phyloP scores from a whole-genome alignment of 2,113 vertebrate species.

The Myotis davidii region DNA sequence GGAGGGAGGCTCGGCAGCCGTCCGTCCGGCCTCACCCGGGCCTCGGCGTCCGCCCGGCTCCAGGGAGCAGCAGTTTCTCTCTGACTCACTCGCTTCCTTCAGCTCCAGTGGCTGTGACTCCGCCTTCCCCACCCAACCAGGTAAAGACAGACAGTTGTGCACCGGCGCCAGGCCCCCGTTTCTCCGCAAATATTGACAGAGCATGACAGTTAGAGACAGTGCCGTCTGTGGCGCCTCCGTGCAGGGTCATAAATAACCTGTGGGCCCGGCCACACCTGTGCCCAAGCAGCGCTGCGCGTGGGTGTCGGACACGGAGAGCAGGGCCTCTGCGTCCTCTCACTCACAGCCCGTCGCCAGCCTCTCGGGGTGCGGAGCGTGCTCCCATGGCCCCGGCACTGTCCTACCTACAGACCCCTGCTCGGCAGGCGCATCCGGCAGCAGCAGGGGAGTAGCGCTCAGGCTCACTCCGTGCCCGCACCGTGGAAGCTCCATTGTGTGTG shows the following conservation, averaged over 20 bases:
- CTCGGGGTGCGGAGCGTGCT: neutral
- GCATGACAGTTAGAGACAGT: neutral
- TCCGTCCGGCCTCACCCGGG: neutral
- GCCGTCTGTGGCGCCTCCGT: neutral
- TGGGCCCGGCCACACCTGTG: neutral
- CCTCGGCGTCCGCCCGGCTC: neutral
- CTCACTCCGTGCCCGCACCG: neutral
- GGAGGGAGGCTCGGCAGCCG: neutral
- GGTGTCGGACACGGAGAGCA: neutral
- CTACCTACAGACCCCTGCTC: neutral
- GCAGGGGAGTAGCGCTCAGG: neutral
- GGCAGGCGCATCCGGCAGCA: neutral
- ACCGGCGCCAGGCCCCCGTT: neutral
- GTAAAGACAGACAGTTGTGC: conserved; percentile 44
- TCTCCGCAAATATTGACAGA: conserved; percentile 52
- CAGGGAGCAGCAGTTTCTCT: neutral
- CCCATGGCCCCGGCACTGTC: neutral
- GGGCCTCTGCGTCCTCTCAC: neutral
- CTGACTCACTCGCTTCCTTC: conserved; percentile 64
- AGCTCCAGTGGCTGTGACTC: neutral
- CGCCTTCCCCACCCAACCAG: conserved; percentile 1
- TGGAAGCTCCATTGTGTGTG: neutral
- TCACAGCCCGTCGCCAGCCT: neutral
- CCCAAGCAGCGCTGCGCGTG: neutral
- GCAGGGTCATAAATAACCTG: neutral